These are phyloP conservation scores for Pseudochirops corinnae DNA, from an alignment of 2,797 vertebrate genomes.

Conservation along the genomic window DNA sequence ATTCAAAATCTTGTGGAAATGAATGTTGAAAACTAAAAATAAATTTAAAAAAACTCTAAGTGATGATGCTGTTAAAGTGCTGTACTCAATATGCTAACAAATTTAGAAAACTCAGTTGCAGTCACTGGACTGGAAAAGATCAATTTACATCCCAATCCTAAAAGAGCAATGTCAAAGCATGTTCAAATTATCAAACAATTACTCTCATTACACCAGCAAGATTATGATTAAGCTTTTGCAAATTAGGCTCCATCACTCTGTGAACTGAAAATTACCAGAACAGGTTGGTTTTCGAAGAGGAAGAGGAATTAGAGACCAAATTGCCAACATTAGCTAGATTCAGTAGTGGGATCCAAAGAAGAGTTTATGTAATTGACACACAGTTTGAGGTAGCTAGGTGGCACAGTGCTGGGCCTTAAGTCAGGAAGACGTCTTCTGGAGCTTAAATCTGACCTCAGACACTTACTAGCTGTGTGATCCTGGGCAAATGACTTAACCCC, in stretches of 20 bases:
- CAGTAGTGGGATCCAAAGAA: too few relatives aligned
- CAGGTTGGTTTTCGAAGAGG: not conserved
- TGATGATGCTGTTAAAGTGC: too few relatives aligned
- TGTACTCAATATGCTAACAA: not conserved
- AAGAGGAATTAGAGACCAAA: not conserved
- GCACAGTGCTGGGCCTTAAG: too few relatives aligned
- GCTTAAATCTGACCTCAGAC: too few relatives aligned
- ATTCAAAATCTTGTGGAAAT: too few relatives aligned
- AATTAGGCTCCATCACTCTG: not conserved
- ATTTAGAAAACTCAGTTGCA: not conserved
- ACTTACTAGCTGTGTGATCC: too few relatives aligned
- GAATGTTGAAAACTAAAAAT: too few relatives aligned
- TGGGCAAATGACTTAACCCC: too few relatives aligned
- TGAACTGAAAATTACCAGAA: not conserved
- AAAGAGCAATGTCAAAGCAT: not conserved
- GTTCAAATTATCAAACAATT: not conserved
- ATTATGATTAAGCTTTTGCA: not conserved
- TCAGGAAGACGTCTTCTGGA: too few relatives aligned
- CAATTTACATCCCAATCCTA: not conserved
- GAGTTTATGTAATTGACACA: too few relatives aligned
- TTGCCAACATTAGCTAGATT: not conserved
- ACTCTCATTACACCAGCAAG: not conserved
- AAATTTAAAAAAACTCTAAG: too few relatives aligned
- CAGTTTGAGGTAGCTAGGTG: too few relatives aligned
- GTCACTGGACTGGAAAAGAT: not conserved